These are phyloP conservation scores for Pelagia noctiluca DNA, from an alignment of 30 jellyfish, hydroid and myxozoan species.

Conservation along the genomic window DNA sequence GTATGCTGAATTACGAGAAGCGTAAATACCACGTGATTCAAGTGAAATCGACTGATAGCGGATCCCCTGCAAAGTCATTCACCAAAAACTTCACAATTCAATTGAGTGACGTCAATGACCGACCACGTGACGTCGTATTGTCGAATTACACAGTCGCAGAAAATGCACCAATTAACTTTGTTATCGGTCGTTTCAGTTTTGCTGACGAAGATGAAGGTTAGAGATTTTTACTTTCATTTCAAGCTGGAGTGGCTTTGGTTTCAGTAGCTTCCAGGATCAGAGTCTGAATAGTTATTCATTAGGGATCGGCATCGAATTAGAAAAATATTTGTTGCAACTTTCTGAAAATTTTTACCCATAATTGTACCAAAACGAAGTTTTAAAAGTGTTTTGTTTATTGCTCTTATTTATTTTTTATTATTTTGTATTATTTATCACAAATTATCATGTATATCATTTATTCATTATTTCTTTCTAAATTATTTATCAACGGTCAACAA, in stretches of 20 bases:
- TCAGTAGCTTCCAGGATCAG: not conserved
- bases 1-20: slow-evolving; percentile 70
- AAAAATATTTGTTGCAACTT: no score
- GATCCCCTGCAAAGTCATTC: slow-evolving; percentile 63
- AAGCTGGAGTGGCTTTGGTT: not conserved
- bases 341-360: no score
- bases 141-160: slow-evolving; percentile 66
- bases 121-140: slow-evolving; percentile 73
- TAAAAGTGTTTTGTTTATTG: no score
- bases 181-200: slow-evolving; percentile 76
- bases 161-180: slow-evolving; percentile 66
- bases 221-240: not conserved
- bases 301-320: no score
- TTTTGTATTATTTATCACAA: no score
- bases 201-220: slow-evolving; percentile 75
- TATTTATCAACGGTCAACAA: no score
- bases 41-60: slow-evolving; percentile 74
- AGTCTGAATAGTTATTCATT: no score
- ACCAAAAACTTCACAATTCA: slow-evolving; percentile 70
- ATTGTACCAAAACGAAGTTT: no score
- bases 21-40: slow-evolving; percentile 14
- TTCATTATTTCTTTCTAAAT: no score
- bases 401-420: no score
- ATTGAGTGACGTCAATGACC: slow-evolving; percentile 76
- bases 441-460: no score